Evolutionary conservation across 2,797 vertebrate species (phyloP).

Genomic region (Myripristis jacobus): DNA sequence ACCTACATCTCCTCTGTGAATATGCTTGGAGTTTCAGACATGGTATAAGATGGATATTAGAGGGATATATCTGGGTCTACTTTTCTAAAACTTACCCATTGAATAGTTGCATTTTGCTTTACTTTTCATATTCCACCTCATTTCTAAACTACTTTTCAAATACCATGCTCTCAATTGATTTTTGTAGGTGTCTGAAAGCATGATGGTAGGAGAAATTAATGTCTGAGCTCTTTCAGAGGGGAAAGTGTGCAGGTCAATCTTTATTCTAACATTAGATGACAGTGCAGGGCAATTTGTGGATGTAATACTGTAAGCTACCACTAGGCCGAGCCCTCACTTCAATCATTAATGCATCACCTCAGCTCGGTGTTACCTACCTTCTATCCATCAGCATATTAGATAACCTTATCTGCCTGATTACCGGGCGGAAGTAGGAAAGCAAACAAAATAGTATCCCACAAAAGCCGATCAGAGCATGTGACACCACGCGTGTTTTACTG

Average conservation of each 20-base stretch:
- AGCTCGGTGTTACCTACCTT: not conserved
- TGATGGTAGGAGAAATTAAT: not conserved
- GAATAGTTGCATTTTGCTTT: too few species aligned
- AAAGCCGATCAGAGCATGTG: not conserved
- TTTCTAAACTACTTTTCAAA: too few species aligned
- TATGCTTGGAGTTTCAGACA: too few species aligned
- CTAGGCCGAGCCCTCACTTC: constrained; percentile 53
- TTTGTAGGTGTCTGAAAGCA: too few species aligned
- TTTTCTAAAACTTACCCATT: too few species aligned
- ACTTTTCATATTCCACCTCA: not conserved
- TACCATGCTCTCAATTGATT: too few species aligned
- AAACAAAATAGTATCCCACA: fast-evolving
- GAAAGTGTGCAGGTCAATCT: constrained; percentile 2
- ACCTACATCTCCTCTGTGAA: too few species aligned
- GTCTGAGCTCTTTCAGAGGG: not conserved
- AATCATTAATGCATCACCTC: constrained; percentile 10
- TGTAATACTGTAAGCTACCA: constrained; percentile 55
- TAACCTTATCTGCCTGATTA: not conserved
- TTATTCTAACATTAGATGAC: not conserved
- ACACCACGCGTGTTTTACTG: not conserved
- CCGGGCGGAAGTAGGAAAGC: not conserved
- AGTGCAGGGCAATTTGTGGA: constrained; percentile 3
- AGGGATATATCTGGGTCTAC: not conserved
- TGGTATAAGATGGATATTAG: too few species aligned
- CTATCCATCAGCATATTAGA: not conserved